Evolutionary conservation across 2,797 vertebrate genomes (phyloP), one percentile per base, ranked within the genome.

Genomic region (Trichosurus vulpecula): DNA sequence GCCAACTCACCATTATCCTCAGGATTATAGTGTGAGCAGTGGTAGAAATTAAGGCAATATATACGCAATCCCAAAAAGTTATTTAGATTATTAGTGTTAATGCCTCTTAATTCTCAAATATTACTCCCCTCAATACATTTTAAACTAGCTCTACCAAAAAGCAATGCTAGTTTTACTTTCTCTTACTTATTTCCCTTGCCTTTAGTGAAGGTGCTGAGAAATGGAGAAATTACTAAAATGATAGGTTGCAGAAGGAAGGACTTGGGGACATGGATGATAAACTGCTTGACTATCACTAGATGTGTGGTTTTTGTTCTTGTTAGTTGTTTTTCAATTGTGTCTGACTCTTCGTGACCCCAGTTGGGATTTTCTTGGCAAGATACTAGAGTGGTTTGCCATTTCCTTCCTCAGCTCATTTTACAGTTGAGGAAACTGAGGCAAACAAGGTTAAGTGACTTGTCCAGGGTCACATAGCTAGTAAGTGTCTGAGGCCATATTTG

Each of bases 1-100:
- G 93, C 93, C 96, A 96, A 93, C 92, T 95, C 74, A 87, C 22
- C 96, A 94, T 94, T 81, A 92, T 93, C 41, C n/a, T 35, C 90
- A 57, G 3, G 41, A 87, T 87, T 87, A 27, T 51, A 27, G 22
- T 47, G 74, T 47, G 22, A 87, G 54, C 92, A 93, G 94, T 58
- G 94, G 27, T 94, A 89, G 89, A 35, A 95, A 92, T 35, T 92
- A 13, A 94, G 91, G 93, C 92, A 90, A 90, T 81, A 53, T 30
- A 16, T 58, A 87, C 87, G 10, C 89, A 31, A 90, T 94, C 51
- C 6, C 52, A 58, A 95, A 91, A 92, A 91, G 31, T 61, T 35
- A 29, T 25, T 35, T 56, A 95, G 81, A 16, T 91, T 93, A 53
- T 90, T 54, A 31, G 54, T 92, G 95, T 92, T 90, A 54, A n/a